These are phyloP conservation scores for Iselma pallidipennis DNA, from an alignment of 2,888 invertebrate species.

Conservation along the genomic window DNA sequence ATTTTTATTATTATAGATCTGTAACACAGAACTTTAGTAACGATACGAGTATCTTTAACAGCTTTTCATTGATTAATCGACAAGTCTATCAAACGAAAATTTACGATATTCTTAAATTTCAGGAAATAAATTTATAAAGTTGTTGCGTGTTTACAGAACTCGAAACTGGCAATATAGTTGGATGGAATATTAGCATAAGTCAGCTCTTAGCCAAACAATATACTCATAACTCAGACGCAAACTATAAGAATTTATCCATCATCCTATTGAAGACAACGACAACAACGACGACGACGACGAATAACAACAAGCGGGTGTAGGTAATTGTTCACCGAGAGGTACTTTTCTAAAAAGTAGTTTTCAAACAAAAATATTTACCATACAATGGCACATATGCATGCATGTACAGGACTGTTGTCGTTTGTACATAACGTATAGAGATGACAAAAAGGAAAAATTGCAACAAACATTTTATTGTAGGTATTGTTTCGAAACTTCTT, in stretches of 20 bases:
- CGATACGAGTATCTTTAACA: too few relatives aligned
- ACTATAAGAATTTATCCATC: constrained; percentile 1
- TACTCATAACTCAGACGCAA: background rate
- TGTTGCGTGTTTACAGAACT: too few relatives aligned
- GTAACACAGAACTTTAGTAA: too few relatives aligned
- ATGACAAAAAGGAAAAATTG: constrained; percentile 1
- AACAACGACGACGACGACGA: background rate
- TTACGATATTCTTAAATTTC: too few relatives aligned
- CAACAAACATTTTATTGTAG: background rate
- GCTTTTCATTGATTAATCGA: too few relatives aligned
- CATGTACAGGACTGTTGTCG: background rate
- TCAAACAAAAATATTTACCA: constrained; percentile 1
- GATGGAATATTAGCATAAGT: background rate
- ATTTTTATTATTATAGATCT: background rate
- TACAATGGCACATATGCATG: background rate
- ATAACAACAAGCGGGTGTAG: background rate
- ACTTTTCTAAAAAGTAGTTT: background rate
- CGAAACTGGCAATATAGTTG: too few relatives aligned
- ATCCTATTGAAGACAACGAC: background rate
- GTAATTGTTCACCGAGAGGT: background rate
- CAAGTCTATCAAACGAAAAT: too few relatives aligned
- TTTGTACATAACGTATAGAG: too few relatives aligned
- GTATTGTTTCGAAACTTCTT: background rate
- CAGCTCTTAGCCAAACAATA: background rate
- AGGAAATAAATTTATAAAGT: too few relatives aligned